Conservation (phyloP, 1,140 invertebrate species). For the Drosophila setifemur region DNA sequence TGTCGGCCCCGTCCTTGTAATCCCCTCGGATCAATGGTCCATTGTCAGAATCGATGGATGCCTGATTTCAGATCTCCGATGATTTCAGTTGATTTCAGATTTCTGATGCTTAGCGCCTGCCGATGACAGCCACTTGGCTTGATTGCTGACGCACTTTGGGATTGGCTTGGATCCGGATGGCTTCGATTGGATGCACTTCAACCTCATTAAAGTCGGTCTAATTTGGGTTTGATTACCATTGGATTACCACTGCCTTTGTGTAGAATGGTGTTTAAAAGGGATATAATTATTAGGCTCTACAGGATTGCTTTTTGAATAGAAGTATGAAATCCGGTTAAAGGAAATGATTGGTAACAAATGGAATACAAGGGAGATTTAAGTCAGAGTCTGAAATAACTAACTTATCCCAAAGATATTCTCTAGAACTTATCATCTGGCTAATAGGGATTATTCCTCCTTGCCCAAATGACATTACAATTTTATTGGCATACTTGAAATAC, state of each 20-base stretch:
- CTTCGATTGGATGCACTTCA: constrained; percentile 40
- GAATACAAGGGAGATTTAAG: background rate
- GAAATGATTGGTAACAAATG: too few relatives aligned
- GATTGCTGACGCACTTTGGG: constrained; percentile 51
- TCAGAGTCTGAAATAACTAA: too few relatives aligned
- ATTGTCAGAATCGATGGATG: constrained; percentile 64
- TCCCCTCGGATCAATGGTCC: constrained; percentile 64
- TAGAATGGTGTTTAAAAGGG: background rate
- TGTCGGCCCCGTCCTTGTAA: constrained; percentile 66
- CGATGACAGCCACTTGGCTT: constrained; percentile 19
- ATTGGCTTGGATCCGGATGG: constrained; percentile 1
- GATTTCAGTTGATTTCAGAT: constrained; percentile 10
- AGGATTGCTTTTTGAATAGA: background rate
- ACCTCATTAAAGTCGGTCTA: constrained; percentile 37
- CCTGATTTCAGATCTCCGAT: background rate
- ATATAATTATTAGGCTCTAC: background rate
- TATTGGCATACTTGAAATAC: background rate
- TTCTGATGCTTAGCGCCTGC: constrained; percentile 21
- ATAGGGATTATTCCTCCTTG: background rate
- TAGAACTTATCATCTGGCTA: constrained; percentile 13
- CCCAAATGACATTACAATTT: constrained; percentile 4
- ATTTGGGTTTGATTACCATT: constrained; percentile 16
- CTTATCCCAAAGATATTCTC: too few relatives aligned
- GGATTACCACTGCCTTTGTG: background rate
- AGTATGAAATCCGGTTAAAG: background rate